Conservation (phyloP, 2,888 invertebrate genomes). For the Drosophila robusta region DNA sequence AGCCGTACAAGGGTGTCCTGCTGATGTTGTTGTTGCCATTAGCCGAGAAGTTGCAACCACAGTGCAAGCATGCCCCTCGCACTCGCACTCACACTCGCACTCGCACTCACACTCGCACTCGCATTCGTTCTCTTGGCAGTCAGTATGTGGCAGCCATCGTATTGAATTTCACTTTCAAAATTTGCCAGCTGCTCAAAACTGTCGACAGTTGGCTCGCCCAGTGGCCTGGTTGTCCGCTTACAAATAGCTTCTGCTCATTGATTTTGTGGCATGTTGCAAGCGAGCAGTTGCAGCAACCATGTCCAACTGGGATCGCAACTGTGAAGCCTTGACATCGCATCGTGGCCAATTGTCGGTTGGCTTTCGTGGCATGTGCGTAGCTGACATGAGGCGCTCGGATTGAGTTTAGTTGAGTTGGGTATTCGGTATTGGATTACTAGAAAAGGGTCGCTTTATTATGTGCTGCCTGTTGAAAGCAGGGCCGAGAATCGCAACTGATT, state of each 20-base stretch:
- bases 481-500: constrained; percentile 48
- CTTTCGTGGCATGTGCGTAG: constrained; percentile 55
- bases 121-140: not conserved
- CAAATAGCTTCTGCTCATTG: constrained; percentile 74
- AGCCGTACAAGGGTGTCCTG: constrained; percentile 45
- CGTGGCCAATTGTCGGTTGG: constrained; percentile 60
- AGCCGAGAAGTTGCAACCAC: constrained; percentile 47
- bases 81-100: too few species aligned
- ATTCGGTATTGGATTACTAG: constrained; percentile 55
- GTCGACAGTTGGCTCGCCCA: constrained; percentile 48
- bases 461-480: constrained; percentile 13
- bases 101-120: too few species aligned
- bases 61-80: constrained; percentile 20
- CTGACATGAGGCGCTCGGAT: constrained; percentile 17
- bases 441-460: constrained; percentile 44
- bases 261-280: constrained; percentile 73
- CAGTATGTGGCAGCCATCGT: constrained; percentile 46
- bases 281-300: constrained; percentile 2
- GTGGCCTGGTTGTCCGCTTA: constrained; percentile 28
- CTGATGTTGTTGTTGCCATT: constrained; percentile 12
- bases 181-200: constrained; percentile 64
- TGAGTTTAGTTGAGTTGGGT: constrained; percentile 9
- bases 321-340: constrained; percentile 56
- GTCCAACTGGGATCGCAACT: constrained; percentile 43
- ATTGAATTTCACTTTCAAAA: constrained; percentile 70